A percentile compares a stretch with the other conserved stretches of the same genome.
Conservation (phyloP, 2,888 invertebrate species). For the Choristoneura rosaceana region DNA sequence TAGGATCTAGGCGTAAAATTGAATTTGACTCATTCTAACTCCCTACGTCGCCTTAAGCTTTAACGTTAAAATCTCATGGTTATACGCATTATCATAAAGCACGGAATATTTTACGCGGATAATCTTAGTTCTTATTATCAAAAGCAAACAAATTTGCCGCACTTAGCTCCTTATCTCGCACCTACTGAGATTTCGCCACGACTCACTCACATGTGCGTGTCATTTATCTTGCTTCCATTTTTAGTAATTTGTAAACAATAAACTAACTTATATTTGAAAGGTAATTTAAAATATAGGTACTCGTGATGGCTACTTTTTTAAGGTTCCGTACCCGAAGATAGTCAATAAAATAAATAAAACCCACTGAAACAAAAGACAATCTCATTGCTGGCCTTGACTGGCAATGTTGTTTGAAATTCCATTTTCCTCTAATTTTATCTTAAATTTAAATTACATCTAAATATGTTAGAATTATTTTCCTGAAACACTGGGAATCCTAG, state of each 20-base stretch:
- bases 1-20: background rate
- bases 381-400: too few species aligned
- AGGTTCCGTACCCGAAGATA: too few species aligned
- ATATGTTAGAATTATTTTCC: too few species aligned
- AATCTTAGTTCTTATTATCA: slow-evolving; percentile 77
- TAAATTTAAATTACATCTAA: too few species aligned
- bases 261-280: background rate
- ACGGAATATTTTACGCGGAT: slow-evolving; percentile 74
- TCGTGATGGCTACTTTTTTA: too few species aligned
- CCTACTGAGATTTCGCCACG: slow-evolving; percentile 36
- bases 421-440: too few species aligned
- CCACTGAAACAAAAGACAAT: too few species aligned
- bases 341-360: too few species aligned
- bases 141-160: slow-evolving; percentile 72
- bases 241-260: background rate
- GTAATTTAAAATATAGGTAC: too few species aligned
- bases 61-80: slow-evolving; percentile 41
- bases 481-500: too few species aligned
- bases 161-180: slow-evolving; percentile 47
- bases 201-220: background rate
- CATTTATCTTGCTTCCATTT: background rate
- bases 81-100: slow-evolving; percentile 48
- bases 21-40: background rate
- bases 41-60: slow-evolving; percentile 40
- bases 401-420: too few species aligned